Conservation (phyloP, 2,888 invertebrate species). For the Gastrophysa polygoni region DNA sequence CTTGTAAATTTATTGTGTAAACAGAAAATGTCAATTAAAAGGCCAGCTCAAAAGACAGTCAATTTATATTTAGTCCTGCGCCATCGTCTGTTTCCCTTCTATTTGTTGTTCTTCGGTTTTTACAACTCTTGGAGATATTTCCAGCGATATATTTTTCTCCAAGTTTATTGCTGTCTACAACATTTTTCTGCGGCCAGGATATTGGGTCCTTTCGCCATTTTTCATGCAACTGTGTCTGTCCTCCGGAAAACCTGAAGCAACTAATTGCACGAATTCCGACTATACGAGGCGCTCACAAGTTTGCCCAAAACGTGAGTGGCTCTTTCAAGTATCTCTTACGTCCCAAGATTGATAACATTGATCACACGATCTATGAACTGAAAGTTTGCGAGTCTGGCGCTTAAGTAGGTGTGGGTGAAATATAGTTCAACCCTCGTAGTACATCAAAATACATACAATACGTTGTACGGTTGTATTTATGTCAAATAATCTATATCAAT, state of each 20-base stretch:
- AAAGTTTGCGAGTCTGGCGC: too few relatives aligned
- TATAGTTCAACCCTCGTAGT: too few relatives aligned
- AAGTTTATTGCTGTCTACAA: constrained; percentile 25
- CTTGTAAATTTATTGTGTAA: constrained; percentile 37
- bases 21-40: constrained; percentile 38
- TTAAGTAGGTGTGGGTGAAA: too few relatives aligned
- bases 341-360: too few relatives aligned
- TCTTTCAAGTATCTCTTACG: too few relatives aligned
- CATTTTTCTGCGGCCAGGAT: constrained; percentile 1
- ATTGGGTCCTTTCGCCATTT: neutral
- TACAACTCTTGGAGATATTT: constrained; percentile 28
- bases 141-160: constrained; percentile 28
- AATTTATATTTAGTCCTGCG: constrained; percentile 35
- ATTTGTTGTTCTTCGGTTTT: constrained; percentile 25
- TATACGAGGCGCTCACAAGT: neutral
- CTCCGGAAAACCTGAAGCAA: neutral
- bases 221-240: neutral
- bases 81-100: constrained; percentile 31
- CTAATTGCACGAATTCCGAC: neutral
- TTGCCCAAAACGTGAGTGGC: too few relatives aligned
- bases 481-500: too few relatives aligned
- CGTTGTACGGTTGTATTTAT: too few relatives aligned
- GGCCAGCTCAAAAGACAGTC: constrained; percentile 33
- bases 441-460: too few relatives aligned
- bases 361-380: too few relatives aligned